A percentile compares a stretch with the other conserved stretches of the same genome.
These are phyloP conservation scores for Manduca sexta DNA, from an alignment of 1,140 invertebrate species.

Conservation along the genomic window DNA sequence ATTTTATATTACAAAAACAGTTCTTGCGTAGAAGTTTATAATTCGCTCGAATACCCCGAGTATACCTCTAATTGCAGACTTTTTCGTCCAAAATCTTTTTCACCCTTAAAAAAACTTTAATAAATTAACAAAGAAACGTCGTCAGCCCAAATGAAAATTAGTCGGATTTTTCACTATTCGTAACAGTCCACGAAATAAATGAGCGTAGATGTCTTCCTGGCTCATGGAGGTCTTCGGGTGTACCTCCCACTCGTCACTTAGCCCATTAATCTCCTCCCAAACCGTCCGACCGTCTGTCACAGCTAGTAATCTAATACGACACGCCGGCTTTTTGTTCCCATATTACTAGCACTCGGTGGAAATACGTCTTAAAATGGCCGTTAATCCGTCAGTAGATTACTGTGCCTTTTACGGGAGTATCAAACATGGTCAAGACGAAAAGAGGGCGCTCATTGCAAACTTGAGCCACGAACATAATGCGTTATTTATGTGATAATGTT, in stretches of 20 bases:
- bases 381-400: constrained; percentile 49
- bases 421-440: constrained; percentile 36
- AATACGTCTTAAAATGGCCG: constrained; percentile 50
- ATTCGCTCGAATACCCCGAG: too few relatives aligned
- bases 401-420: constrained; percentile 36
- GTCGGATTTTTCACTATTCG: constrained; percentile 47
- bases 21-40: too few relatives aligned
- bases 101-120: background rate
- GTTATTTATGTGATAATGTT: too few relatives aligned
- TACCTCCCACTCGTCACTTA: constrained; percentile 66
- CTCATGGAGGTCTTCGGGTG: constrained; percentile 30
- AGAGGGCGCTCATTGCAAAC: constrained; percentile 8
- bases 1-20: too few relatives aligned
- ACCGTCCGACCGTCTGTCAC: constrained; percentile 62
- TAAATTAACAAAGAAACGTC: background rate
- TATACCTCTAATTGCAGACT: too few relatives aligned
- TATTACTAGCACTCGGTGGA: constrained; percentile 49
- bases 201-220: constrained; percentile 37
- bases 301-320: constrained; percentile 69
- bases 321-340: constrained; percentile 63
- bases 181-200: constrained; percentile 44
- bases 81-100: background rate
- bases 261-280: constrained; percentile 62
- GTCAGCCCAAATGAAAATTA: constrained; percentile 28
- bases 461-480: too few relatives aligned